Percentiles rank a stretch among this genome's conserved stretches.
These are phyloP conservation scores for Scomber scombrus DNA, from an alignment of 2,113 vertebrate species.

Conservation along the genomic window DNA sequence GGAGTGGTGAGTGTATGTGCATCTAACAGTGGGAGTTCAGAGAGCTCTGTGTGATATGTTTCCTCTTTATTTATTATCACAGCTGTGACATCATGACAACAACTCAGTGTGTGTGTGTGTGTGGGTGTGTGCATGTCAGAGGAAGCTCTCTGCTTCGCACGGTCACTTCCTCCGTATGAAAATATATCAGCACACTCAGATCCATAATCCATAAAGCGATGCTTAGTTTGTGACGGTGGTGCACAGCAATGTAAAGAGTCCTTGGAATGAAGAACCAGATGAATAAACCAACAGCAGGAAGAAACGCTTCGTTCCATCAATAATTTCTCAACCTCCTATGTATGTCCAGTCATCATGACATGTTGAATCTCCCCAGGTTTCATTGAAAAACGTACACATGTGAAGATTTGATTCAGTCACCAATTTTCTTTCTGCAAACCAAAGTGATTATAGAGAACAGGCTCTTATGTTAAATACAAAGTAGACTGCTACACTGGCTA, in stretches of 20 bases:
- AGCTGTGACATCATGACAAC: neutral
- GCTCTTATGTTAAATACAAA: too few relatives aligned
- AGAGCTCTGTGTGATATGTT: constrained; percentile 4
- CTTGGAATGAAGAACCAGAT: neutral
- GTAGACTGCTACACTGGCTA: too few relatives aligned
- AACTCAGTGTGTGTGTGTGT: neutral
- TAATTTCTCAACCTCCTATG: too few relatives aligned
- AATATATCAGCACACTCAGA: neutral
- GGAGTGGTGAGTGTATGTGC: neutral
- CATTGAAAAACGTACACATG: neutral
- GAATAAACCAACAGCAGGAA: neutral
- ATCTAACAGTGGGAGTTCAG: constrained; percentile 1
- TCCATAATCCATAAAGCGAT: neutral
- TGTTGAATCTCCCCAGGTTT: too few relatives aligned
- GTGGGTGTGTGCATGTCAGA: too few relatives aligned
- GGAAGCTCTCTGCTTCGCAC: neutral
- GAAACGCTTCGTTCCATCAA: neutral
- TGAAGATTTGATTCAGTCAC: neutral
- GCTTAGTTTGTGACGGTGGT: neutral
- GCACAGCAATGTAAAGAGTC: neutral
- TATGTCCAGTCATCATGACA: too few relatives aligned
- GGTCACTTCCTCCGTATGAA: neutral
- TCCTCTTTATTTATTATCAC: neutral
- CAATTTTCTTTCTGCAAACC: neutral
- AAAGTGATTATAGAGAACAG: neutral